Base-by-base conservation (phyloP, 2,888 invertebrate genomes). In the Macrophya alboannulata region DNA sequence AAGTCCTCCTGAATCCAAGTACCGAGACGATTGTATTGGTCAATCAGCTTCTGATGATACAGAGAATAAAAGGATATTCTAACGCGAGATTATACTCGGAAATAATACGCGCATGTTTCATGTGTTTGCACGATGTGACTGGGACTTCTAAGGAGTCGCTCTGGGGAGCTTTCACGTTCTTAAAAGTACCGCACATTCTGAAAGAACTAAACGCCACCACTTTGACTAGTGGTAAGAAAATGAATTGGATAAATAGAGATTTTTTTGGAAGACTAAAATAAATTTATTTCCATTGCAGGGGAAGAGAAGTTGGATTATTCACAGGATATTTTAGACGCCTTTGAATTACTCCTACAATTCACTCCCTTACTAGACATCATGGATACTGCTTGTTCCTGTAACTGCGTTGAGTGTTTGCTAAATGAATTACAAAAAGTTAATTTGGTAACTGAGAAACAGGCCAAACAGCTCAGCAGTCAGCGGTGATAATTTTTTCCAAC, bases 91-190 rank as follows among this genome's bases (percentile, higher is more conserved):
- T 99, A 0, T 98, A 97, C 91, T 97, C 97, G 92, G 99, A 99
- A 95, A 95, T 99, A 48, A 97, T 99, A 89, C 95, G 98, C 87
- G 97, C 98, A 0, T 98, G 98, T 90, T 96, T 99, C 86, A 96
- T 99, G 91, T 98, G 98, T n/a, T 94, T 99, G 5, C 97, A 98
- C 90, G 98, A 98, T 93, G 97, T 97, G 0, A 96, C 97, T 83
- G 97, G 97, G 89, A 97, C 97, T 72, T 96, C 97, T 10, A 97
- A 97, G 89, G 98, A 98, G 90, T 97, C 98, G 5, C 96, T 98
- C 90, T 99, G 99, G 98, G 98, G 98, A 17, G 98, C 99, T 12
- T 98, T 99, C 92, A 97, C 98, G 0, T 99, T 98, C 92, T 95
- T 99, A 10, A 99, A 99, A 95, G 96, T 99, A 82, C 98, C 98